Base-by-base conservation (phyloP, 2,113 vertebrate genomes). In the Dipodomys merriami region DNA sequence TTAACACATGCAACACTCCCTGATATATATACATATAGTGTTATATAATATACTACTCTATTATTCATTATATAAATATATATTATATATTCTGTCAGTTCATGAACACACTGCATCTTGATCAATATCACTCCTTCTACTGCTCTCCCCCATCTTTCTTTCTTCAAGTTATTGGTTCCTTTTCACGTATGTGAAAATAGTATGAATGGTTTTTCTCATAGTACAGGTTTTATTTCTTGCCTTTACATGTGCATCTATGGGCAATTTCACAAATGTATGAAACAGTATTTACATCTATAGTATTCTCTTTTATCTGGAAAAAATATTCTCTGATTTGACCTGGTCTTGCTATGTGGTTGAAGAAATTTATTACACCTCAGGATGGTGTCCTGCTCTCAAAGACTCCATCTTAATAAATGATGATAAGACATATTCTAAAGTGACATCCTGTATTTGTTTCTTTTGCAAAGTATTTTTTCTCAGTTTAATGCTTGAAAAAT, bases 341-440 rank as follows among this genome's bases (percentile, higher is more conserved):
- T 33, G 16, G 1, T 11, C 5, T 80, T 3, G 29, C 20, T 64
- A n/a, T 46, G 35, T 18, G 33, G 13, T 72, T 80, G 18, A 8
- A 76, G 35, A 15, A 10, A 0, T 30, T 20, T 29, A 20, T 10
- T 49, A 29, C 18, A 67, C 3, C 0, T 27, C 7, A 53, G 49
- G 11, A 64, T 22, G 20, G 6, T 19, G 60, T 76, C 20, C 27
- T 67, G 1, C 25, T 35, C 0, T 67, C 25, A 7, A 27, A 86
- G 67, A 83, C 84, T 91, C 5, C 3, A 81, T 15, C 57, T 93
- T 65, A 88, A 67, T n/a, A 79, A 88, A 91, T 53, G 87, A 78
- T n/a, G 86, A 33, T 44, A 9, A 83, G 33, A 27, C 5, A 30
- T 11, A 71, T 60, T 91, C 16, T 88, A 64, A 83, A 83, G 71